Evolutionary conservation across 2,113 vertebrate genomes (phyloP), one percentile per base, ranked within the genome.

Genomic region (Cryptotis parvus): DNA sequence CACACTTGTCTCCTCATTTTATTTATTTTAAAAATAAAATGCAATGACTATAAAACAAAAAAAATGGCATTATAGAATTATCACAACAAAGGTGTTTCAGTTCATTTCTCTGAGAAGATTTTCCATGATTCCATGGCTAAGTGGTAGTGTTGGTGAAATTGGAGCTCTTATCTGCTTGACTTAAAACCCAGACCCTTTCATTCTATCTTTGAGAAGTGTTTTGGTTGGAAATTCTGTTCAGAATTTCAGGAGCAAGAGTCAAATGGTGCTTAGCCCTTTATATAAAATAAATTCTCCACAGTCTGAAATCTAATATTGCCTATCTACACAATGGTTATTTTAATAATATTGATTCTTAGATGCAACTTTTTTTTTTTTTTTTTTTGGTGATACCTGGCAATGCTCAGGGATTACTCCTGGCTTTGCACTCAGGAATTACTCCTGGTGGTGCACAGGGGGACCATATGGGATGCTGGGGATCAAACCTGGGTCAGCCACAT

Each of bases 41-140:
- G 6, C 4, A 65, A 22, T 70, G 52, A 75, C 49, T 82, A 35
- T 82, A 29, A 72, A 93, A 91, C n/a, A 80, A 72, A 87, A 87
- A 90, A 74, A 14, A 74, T 27, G 9, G 41, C 20, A 58, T 76
- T 73, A 63, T 85, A 81, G 85, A 85, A 52, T 75, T 75, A 33
- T 49, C 74, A 82, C 1, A 9, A 29, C 26, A 58, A 91, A 79
- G 63, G 85, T 16, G 77, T 88, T 43, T 15, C 49, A 24, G 31
- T 45, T 35, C 87, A 18, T 61, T 91, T 49, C 87, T 84, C 78
- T 84, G 83, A 68, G 33, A 72, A 24, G 27, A 6, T 58, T 65
- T 72, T 55, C 58, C 69, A 55, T 45, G 35, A 39, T 84, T 37
- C 31, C 20, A 0, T n/a, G 26, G 43, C 6, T 61, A 33, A n/a